Percentiles rank a stretch among this genome's conserved stretches.
phyloP scores from a whole-genome alignment of 2,888 invertebrate genomes.

The Byasa hedistus region DNA sequence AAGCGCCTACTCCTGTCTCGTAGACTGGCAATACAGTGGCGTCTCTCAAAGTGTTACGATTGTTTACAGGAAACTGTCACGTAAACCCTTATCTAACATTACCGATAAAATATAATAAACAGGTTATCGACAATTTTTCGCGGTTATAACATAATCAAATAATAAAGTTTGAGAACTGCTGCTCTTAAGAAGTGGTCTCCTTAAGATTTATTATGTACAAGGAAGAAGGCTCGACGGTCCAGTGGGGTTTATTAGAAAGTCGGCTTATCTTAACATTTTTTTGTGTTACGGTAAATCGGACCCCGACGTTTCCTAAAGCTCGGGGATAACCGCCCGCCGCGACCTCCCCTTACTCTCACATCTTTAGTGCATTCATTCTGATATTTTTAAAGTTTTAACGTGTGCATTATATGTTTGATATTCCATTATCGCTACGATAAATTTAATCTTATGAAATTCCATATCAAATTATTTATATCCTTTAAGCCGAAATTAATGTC shows the following conservation, averaged over 20 bases:
- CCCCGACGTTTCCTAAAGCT: conserved; percentile 46
- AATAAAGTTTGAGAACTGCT: conserved; percentile 54
- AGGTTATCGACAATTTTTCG: not conserved
- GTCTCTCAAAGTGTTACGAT: no score
- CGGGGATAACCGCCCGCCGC: conserved; percentile 5
- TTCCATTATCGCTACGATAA: not conserved
- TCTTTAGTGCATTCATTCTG: conserved; percentile 23
- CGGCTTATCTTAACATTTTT: conserved; percentile 74
- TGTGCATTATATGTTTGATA: not conserved
- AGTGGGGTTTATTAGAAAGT: conserved; percentile 75
- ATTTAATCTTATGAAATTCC: no score
- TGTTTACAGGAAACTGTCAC: no score
- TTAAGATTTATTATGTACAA: conserved; percentile 78
- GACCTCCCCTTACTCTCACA: conserved; percentile 5
- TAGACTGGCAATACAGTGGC: no score
- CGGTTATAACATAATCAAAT: not conserved
- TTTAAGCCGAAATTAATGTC: no score
- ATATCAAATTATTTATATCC: no score
- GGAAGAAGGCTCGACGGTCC: conserved; percentile 65
- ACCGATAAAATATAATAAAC: not conserved
- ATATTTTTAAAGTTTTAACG: conserved; percentile 8
- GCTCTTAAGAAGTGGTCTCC: conserved; percentile 60
- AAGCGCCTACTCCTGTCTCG: no score
- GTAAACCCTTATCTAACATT: no score
- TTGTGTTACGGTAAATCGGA: conserved; percentile 74